A percentile compares a stretch with the other conserved stretches of the same genome.
Evolutionary conservation across 2,888 invertebrate genomes (phyloP).

Genomic region (Tiphia femorata): DNA sequence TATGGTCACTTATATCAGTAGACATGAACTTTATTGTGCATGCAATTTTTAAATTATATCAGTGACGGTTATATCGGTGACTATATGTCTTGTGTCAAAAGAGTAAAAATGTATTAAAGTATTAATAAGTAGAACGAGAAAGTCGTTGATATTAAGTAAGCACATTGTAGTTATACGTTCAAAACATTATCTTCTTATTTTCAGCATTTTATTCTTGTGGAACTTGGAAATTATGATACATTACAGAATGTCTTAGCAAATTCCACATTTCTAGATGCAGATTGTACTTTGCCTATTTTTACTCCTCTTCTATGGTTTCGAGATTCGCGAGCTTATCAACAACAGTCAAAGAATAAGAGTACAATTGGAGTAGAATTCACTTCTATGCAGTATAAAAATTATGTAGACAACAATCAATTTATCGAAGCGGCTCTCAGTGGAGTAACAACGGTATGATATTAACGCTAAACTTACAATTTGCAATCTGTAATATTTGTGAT

Average conservation of each 20-base stretch:
- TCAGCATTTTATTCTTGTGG: slow-evolving; percentile 82
- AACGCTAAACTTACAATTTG: not conserved
- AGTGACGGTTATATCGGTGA: not conserved
- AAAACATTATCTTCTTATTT: slow-evolving; percentile 3
- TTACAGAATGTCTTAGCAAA: slow-evolving; percentile 72
- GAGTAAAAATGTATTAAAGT: not conserved
- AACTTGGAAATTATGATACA: slow-evolving; percentile 74
- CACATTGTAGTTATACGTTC: slow-evolving; percentile 4
- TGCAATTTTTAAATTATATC: not conserved
- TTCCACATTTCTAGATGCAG: slow-evolving; percentile 73
- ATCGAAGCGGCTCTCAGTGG: not conserved
- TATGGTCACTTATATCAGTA: slow-evolving; percentile 52
- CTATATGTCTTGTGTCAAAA: slow-evolving; percentile 5
- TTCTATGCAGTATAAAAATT: slow-evolving; percentile 1
- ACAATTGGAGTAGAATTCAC: slow-evolving; percentile 40
- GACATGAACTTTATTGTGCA: no score
- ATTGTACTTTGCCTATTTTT: slow-evolving; percentile 75
- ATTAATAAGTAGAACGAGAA: slow-evolving; percentile 7
- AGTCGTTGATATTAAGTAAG: slow-evolving; percentile 72
- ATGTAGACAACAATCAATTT: slow-evolving; percentile 17
- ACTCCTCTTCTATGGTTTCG: slow-evolving; percentile 84
- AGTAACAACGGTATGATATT: not conserved
- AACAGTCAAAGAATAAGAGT: not conserved
- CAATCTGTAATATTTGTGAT: slow-evolving; percentile 63
- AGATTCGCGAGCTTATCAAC: slow-evolving; percentile 57